phyloP scores from a whole-genome alignment of 2,797 vertebrate species.

The Sciurus carolinensis region DNA sequence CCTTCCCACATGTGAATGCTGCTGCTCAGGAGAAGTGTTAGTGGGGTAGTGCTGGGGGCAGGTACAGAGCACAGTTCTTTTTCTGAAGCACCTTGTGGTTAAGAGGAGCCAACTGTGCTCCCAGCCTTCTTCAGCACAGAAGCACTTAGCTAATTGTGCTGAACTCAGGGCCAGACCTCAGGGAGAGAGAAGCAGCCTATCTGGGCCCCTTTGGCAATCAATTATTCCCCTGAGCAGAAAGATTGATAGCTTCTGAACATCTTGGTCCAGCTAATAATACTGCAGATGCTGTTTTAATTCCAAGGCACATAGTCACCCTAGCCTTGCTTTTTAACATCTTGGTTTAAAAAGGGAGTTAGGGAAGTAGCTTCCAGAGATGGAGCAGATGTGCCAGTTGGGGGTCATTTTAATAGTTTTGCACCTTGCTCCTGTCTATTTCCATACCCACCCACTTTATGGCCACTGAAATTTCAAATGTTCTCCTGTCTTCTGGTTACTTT shows the following conservation, averaged over 20 bases:
- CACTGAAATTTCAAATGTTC: not conserved
- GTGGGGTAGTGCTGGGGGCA: not conserved
- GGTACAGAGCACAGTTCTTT: not conserved
- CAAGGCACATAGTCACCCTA: not conserved
- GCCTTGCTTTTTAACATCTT: conserved; percentile 61
- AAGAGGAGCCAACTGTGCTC: not conserved
- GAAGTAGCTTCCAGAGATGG: not conserved
- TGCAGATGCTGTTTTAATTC: conserved; percentile 68
- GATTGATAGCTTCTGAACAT: conserved; percentile 67
- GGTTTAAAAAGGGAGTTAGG: not conserved
- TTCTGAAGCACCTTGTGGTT: conserved; percentile 65
- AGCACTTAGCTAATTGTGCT: conserved; percentile 76
- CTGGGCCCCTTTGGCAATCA: conserved; percentile 15
- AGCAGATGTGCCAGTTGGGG: not conserved
- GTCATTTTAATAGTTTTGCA: not conserved
- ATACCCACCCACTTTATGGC: not conserved
- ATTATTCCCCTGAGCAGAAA: conserved; percentile 66
- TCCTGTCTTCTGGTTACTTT: not conserved
- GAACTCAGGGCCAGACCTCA: conserved; percentile 68
- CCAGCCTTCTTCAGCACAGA: not conserved
- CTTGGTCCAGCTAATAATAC: conserved; percentile 58
- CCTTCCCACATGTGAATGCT: rapidly evolving
- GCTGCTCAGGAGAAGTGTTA: not conserved
- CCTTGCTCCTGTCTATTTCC: not conserved
- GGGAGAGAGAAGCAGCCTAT: conserved; percentile 60